These are phyloP conservation scores for Eilema caniola DNA, from an alignment of 2,888 invertebrate species.

Conservation along the genomic window DNA sequence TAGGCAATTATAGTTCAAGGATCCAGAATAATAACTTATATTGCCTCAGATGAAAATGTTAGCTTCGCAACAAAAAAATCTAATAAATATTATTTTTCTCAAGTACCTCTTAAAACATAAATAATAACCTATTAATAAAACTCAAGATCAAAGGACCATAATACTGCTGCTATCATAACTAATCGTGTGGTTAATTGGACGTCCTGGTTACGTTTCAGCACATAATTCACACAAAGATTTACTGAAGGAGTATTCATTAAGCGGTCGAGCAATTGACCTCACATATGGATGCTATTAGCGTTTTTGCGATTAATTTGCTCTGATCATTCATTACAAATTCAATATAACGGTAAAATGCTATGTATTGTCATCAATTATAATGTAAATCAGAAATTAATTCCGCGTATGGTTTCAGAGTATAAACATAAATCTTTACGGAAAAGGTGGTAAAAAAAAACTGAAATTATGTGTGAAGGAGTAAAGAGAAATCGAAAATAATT, in stretches of 20 bases:
- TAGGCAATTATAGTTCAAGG: background rate
- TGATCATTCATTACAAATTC: background rate
- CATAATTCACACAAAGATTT: conserved; percentile 43
- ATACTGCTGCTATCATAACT: conserved; percentile 31
- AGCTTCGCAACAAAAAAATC: conserved; percentile 8
- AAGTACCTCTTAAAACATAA: conserved; percentile 6
- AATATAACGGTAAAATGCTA: background rate
- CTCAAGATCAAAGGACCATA: conserved; percentile 33
- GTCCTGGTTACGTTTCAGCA: conserved; percentile 45
- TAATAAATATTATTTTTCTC: conserved; percentile 14
- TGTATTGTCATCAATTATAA: background rate
- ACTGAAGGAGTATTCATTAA: conserved; percentile 48
- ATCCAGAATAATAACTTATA: background rate
- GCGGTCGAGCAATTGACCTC: conserved; percentile 39
- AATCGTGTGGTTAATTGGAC: conserved; percentile 50
- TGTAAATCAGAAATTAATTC: background rate
- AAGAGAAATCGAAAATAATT: conserved; percentile 59
- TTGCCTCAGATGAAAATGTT: background rate
- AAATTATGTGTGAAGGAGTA: conserved; percentile 45
- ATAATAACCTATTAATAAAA: conserved; percentile 24
- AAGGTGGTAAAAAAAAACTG: background rate
- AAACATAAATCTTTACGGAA: background rate
- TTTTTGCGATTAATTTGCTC: conserved; percentile 19
- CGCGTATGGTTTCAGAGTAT: background rate
- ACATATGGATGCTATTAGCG: conserved; percentile 43